Conservation (phyloP, 2,888 invertebrate genomes). For the Andrena haemorrhoa region DNA sequence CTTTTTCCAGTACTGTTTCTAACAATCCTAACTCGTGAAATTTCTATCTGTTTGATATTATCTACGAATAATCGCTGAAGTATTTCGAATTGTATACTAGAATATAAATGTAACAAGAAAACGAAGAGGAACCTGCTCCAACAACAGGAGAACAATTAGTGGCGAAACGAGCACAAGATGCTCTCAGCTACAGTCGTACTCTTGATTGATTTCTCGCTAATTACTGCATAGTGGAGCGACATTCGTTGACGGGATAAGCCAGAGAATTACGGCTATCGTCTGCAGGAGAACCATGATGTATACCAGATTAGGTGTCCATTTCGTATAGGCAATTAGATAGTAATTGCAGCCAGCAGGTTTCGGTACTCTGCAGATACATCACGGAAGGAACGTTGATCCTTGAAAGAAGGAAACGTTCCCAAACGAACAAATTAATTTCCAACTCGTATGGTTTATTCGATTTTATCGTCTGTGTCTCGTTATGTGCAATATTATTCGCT, state of each 20-base stretch:
- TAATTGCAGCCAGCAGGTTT: slow-evolving; percentile 30
- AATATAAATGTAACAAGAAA: not conserved
- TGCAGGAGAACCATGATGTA: slow-evolving; percentile 38
- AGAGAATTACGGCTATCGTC: slow-evolving; percentile 52
- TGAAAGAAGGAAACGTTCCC: not conserved
- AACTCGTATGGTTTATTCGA: too few relatives aligned
- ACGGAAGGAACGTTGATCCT: not conserved
- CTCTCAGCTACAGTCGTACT: slow-evolving; percentile 8
- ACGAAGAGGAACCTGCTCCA: not conserved
- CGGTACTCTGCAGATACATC: slow-evolving; percentile 12
- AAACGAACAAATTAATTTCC: too few relatives aligned
- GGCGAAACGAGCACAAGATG: not conserved
- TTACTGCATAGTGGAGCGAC: slow-evolving; percentile 16
- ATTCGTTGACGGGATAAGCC: slow-evolving; percentile 51
- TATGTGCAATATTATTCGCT: too few relatives aligned
- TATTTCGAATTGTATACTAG: too few relatives aligned
- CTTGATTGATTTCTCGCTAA: slow-evolving; percentile 53
- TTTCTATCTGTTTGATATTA: too few relatives aligned
- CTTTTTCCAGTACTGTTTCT: too few relatives aligned
- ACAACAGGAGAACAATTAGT: not conserved
- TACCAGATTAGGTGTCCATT: slow-evolving; percentile 56
- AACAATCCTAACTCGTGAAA: too few relatives aligned
- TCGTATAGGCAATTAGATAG: slow-evolving; percentile 55
- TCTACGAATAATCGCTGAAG: too few relatives aligned
- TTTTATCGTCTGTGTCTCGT: too few relatives aligned